Conservation (phyloP, 2,113 vertebrate species). For the Macquaria ambigua region DNA sequence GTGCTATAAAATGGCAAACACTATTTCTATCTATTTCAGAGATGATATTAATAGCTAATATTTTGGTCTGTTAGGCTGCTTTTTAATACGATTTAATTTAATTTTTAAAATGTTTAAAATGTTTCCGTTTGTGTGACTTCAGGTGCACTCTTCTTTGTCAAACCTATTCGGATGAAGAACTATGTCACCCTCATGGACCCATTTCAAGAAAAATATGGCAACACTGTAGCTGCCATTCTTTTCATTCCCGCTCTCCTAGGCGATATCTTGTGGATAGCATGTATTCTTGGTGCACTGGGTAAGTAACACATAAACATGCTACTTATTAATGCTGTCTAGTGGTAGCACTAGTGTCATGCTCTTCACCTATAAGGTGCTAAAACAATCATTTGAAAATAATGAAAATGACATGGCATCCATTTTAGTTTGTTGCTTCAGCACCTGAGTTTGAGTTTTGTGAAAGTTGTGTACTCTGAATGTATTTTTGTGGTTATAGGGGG, state of each 20-base stretch:
- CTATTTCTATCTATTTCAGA: no score
- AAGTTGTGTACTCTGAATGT: neutral
- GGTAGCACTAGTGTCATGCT: neutral
- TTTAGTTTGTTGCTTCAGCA: neutral
- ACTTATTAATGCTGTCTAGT: neutral
- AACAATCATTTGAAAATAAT: neutral
- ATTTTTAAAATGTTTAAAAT: no score
- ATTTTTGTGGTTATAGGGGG: constrained; percentile 72
- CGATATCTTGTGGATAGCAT: constrained; percentile 86
- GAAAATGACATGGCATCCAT: neutral
- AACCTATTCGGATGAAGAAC: constrained; percentile 83
- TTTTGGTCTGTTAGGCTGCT: no score
- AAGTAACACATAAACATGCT: constrained; percentile 25
- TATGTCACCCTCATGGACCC: constrained; percentile 86
- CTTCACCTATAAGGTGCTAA: no score
- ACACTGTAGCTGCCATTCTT: constrained; percentile 76
- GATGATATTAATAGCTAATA: no score
- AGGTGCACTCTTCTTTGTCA: constrained; percentile 85
- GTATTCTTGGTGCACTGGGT: constrained; percentile 84
- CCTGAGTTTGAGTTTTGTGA: neutral
- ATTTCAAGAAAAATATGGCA: constrained; percentile 83
- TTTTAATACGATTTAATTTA: no score
- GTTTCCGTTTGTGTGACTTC: neutral
- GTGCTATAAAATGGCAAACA: no score
- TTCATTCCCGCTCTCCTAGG: constrained; percentile 83